Percentiles rank a stretch among this genome's conserved stretches.
Conservation (phyloP, 2,113 vertebrate species). For the Eubucco bourcierii region DNA sequence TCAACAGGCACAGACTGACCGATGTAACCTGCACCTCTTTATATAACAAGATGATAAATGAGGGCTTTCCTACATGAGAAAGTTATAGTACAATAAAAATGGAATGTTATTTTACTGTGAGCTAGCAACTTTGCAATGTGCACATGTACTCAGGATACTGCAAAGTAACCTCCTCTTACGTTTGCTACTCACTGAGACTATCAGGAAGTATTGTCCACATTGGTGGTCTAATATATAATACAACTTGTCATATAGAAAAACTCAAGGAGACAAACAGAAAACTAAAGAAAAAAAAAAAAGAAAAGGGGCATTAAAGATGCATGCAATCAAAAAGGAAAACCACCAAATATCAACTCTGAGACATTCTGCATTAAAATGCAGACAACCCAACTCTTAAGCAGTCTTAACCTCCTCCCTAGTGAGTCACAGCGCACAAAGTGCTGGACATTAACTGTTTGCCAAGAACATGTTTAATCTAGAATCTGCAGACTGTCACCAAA, state of each 20-base stretch:
- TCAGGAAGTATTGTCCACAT: neutral
- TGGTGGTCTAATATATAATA: neutral
- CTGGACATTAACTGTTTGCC: neutral
- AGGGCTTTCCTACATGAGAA: neutral
- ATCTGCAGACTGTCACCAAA: conserved; percentile 14
- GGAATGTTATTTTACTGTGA: neutral
- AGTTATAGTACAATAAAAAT: neutral
- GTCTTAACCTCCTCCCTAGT: neutral
- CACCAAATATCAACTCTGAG: neutral
- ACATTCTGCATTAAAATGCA: neutral
- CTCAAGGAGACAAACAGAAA: neutral
- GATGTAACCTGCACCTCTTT: neutral
- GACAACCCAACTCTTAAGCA: neutral
- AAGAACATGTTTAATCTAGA: neutral
- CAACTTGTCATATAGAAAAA: neutral
- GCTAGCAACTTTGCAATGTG: neutral
- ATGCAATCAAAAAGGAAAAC: neutral
- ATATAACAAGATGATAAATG: neutral
- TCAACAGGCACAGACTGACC: neutral
- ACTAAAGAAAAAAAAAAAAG: neutral
- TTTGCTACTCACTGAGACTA: neutral
- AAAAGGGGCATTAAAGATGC: neutral
- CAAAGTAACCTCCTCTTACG: neutral
- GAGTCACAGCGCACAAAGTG: neutral
- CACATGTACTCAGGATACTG: neutral